phyloP scores from a whole-genome alignment of 2,113 vertebrate species.

The Monopterus albus region DNA sequence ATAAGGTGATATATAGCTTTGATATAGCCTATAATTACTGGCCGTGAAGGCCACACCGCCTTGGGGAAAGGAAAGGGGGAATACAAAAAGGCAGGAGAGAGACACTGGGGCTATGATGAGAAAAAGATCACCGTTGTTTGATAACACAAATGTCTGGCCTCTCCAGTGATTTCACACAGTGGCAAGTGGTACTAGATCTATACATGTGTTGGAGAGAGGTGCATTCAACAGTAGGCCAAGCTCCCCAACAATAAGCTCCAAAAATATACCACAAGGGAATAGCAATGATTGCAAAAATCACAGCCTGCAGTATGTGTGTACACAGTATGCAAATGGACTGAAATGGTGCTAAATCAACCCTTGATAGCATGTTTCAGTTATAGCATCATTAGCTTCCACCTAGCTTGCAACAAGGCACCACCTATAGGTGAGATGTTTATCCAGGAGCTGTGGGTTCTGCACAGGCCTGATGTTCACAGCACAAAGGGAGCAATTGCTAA shows the following conservation, averaged over 20 bases:
- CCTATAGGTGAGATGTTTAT: slow-evolving; percentile 54
- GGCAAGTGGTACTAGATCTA: slow-evolving; percentile 25
- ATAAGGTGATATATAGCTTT: slow-evolving; percentile 80
- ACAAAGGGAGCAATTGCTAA: slow-evolving; percentile 42
- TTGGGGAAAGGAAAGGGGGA: slow-evolving; percentile 52
- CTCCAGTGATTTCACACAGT: slow-evolving; percentile 37
- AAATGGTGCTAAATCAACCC: slow-evolving; percentile 50
- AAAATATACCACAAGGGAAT: slow-evolving; percentile 45
- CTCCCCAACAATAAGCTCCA: slow-evolving; percentile 31
- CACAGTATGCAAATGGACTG: slow-evolving; percentile 43
- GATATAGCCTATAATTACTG: slow-evolving; percentile 82
- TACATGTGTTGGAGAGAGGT: slow-evolving; percentile 20
- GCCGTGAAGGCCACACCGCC: slow-evolving; percentile 73
- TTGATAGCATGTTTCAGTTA: slow-evolving; percentile 28
- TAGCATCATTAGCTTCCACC: slow-evolving; percentile 34
- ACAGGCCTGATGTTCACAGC: slow-evolving; percentile 11
- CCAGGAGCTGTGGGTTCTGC: slow-evolving; percentile 35
- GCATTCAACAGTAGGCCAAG: slow-evolving; percentile 35
- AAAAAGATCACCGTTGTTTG: slow-evolving; percentile 67
- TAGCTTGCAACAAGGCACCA: slow-evolving; percentile 16
- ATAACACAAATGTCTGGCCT: slow-evolving; percentile 49
- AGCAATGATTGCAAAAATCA: slow-evolving; percentile 35
- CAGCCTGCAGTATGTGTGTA: slow-evolving; percentile 6
- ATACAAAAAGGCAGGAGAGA: slow-evolving; percentile 26
- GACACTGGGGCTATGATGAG: slow-evolving; percentile 60